phyloP scores from a whole-genome alignment of 2,888 invertebrate species.

The Podotricha telesiphe region DNA sequence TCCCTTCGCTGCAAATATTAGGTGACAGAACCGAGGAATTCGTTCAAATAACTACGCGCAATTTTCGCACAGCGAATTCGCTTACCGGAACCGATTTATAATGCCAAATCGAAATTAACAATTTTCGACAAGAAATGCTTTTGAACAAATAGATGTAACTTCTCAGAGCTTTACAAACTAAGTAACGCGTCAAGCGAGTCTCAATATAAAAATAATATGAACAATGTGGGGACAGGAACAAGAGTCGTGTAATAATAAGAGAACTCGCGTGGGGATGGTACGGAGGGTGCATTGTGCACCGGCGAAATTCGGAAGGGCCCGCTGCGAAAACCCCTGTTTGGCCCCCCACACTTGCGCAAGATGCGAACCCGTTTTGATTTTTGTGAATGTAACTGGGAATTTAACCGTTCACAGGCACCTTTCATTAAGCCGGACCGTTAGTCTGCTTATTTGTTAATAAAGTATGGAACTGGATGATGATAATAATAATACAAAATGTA shows the following conservation, averaged over 20 bases:
- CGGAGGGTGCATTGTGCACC: slow-evolving; percentile 83
- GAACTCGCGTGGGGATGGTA: slow-evolving; percentile 82
- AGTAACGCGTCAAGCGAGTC: slow-evolving; percentile 74
- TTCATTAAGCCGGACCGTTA: slow-evolving; percentile 60
- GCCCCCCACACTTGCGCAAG: slow-evolving; percentile 82
- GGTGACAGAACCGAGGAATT: slow-evolving; percentile 75
- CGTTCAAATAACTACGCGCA: slow-evolving; percentile 64
- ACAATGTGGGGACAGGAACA: slow-evolving; percentile 81
- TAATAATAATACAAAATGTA: slow-evolving; percentile 19
- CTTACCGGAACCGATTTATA: slow-evolving; percentile 26
- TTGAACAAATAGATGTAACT: background rate
- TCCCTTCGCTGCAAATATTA: slow-evolving; percentile 82
- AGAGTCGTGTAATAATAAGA: slow-evolving; percentile 82
- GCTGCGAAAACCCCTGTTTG: slow-evolving; percentile 75
- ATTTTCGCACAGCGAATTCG: slow-evolving; percentile 61
- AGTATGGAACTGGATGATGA: slow-evolving; percentile 9
- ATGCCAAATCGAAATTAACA: slow-evolving; percentile 15
- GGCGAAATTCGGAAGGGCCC: slow-evolving; percentile 82
- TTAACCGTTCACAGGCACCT: slow-evolving; percentile 67
- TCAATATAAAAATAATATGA: slow-evolving; percentile 76
- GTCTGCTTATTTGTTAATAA: slow-evolving; percentile 28
- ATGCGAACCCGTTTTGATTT: slow-evolving; percentile 82
- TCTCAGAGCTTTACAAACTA: slow-evolving; percentile 47
- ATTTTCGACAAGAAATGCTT: slow-evolving; percentile 3
- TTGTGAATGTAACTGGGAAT: slow-evolving; percentile 70